Conservation (phyloP, 2,888 invertebrate species). For the Netelia virgata region DNA sequence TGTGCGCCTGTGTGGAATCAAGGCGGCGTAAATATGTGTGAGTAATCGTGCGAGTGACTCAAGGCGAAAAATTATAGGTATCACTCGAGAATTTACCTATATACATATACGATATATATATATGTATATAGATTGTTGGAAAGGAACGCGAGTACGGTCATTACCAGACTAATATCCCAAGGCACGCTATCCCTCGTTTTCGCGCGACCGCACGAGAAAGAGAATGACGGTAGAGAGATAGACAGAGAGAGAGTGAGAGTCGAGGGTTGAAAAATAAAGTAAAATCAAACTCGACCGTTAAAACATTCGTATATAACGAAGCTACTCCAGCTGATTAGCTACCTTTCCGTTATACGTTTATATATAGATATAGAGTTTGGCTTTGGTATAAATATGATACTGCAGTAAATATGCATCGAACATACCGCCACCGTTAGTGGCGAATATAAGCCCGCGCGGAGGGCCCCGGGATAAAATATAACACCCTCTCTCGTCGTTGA, state of each 20-base stretch:
- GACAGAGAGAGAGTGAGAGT: not conserved
- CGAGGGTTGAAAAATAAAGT: conserved; percentile 76
- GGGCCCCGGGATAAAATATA: conserved; percentile 70
- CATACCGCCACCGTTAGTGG: conserved; percentile 69
- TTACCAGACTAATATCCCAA: conserved; percentile 66
- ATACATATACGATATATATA: not conserved
- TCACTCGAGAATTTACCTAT: conserved; percentile 16
- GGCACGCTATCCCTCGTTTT: conserved; percentile 66
- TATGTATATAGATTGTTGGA: conserved; percentile 13
- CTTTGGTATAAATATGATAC: conserved; percentile 24
- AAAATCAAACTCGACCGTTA: conserved; percentile 78
- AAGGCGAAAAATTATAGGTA: conserved; percentile 48
- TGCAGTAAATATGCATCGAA: conserved; percentile 65
- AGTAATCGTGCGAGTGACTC: conserved; percentile 53
- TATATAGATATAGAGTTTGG: conserved; percentile 6
- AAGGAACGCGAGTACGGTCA: conserved; percentile 60
- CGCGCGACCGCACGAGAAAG: conserved; percentile 31
- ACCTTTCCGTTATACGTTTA: conserved; percentile 20
- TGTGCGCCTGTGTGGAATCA: conserved; percentile 11
- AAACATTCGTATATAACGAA: conserved; percentile 77
- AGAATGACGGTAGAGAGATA: not conserved
- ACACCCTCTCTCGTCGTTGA: conserved; percentile 71
- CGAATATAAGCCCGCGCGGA: conserved; percentile 70
- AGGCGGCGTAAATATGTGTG: conserved; percentile 51
- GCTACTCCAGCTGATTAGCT: conserved; percentile 82